These are phyloP conservation scores for Cladopsammia gracilis DNA, from an alignment of 64 coral and sea anemone species.

Conservation along the genomic window DNA sequence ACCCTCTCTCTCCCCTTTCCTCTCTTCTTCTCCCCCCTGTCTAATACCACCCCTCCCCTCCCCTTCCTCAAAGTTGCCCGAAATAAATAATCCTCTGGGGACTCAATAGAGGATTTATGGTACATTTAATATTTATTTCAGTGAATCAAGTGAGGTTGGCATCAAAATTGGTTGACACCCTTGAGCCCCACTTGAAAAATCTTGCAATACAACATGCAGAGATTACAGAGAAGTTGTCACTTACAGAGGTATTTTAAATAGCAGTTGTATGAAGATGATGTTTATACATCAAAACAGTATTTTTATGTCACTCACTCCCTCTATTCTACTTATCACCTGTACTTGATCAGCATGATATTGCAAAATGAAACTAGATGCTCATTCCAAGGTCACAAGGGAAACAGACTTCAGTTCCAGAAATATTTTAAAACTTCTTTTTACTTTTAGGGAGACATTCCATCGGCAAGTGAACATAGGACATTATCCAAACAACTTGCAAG, in stretches of 20 bases:
- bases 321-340: too few species aligned
- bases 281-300: too few species aligned
- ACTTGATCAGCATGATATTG: too few species aligned
- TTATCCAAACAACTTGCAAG: constrained; percentile 44
- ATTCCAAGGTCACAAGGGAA: too few species aligned
- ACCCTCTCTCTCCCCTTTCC: too few species aligned
- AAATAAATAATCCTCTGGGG: neutral
- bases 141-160: neutral
- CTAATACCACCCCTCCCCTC: too few species aligned
- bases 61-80: too few species aligned
- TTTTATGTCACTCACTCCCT: too few species aligned
- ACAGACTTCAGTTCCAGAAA: too few species aligned
- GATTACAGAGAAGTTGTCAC: constrained; percentile 52
- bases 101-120: neutral
- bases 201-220: constrained; percentile 53
- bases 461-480: constrained; percentile 37
- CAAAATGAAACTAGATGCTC: too few species aligned
- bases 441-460: neutral
- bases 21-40: too few species aligned
- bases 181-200: constrained; percentile 60
- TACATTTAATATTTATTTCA: neutral
- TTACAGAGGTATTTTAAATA: constrained; percentile 34
- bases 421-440: neutral
- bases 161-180: neutral
- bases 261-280: too few species aligned